Percentiles rank a stretch among this genome's conserved stretches.
Evolutionary conservation across 2,888 invertebrate species (phyloP).

Genomic region (Athalia circularis): DNA sequence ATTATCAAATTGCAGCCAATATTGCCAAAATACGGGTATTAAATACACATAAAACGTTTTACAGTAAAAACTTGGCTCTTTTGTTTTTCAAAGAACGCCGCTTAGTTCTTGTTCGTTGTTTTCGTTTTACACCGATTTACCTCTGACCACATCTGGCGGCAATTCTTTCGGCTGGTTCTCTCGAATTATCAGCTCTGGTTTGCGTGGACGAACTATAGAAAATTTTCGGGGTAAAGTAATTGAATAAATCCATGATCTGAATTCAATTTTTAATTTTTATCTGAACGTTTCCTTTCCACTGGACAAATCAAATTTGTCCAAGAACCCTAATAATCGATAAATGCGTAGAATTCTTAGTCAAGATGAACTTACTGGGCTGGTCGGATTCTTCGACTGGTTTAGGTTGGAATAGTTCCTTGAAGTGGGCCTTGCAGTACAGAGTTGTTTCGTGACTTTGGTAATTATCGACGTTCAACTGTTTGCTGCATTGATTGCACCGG

Average conservation of each 20-base stretch:
- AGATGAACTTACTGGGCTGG: constrained; percentile 79
- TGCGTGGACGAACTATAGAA: constrained; percentile 80
- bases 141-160: constrained; percentile 94
- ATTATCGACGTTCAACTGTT: constrained; percentile 94
- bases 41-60: not conserved
- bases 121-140: constrained; percentile 74
- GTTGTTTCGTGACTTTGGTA: constrained; percentile 94
- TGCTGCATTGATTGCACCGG: constrained; percentile 93
- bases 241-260: not conserved
- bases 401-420: constrained; percentile 93
- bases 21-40: too few species aligned
- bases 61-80: constrained; percentile 5
- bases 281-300: not conserved
- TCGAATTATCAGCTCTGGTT: constrained; percentile 91
- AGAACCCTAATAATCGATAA: not conserved
- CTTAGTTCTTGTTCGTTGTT: constrained; percentile 6
- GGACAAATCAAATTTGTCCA: not conserved
- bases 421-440: constrained; percentile 94
- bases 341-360: not conserved
- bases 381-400: constrained; percentile 88
- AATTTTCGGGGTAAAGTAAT: constrained; percentile 36
- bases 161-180: constrained; percentile 93
- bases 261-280: constrained; percentile 9
- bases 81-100: not conserved
- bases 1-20: too few species aligned